Evolutionary conservation across 1,140 invertebrate genomes (phyloP).

Genomic region (Heliconius hewitsoni): DNA sequence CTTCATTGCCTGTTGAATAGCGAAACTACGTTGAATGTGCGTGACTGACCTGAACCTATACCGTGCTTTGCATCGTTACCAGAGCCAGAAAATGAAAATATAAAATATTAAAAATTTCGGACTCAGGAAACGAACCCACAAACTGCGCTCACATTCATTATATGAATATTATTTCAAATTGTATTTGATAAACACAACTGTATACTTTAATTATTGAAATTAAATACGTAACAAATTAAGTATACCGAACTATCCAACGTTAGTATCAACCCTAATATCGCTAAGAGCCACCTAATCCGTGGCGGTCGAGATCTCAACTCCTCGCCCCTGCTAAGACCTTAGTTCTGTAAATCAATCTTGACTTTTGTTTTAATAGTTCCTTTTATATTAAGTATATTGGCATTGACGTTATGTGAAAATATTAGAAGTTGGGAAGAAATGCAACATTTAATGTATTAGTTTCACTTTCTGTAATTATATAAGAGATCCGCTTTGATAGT

Average conservation of each 20-base stretch:
- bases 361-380: slow-evolving; percentile 17
- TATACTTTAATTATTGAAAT: neutral
- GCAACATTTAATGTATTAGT: no score
- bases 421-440: no score
- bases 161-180: no score
- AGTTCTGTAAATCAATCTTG: slow-evolving; percentile 37
- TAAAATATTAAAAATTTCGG: neutral
- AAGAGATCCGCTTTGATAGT: no score
- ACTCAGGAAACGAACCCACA: no score
- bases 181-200: no score
- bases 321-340: slow-evolving; percentile 27
- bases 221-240: neutral
- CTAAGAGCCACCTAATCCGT: slow-evolving; percentile 31
- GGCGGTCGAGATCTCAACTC: slow-evolving; percentile 31
- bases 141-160: no score
- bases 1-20: no score
- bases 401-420: neutral
- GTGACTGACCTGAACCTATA: no score
- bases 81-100: neutral
- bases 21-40: no score
- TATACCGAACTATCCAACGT: neutral
- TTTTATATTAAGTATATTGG: slow-evolving; percentile 12
- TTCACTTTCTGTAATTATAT: no score
- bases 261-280: slow-evolving; percentile 26
- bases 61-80: no score